These are phyloP conservation scores for Strix aluco DNA, from an alignment of 2,113 vertebrate species.

Conservation along the genomic window DNA sequence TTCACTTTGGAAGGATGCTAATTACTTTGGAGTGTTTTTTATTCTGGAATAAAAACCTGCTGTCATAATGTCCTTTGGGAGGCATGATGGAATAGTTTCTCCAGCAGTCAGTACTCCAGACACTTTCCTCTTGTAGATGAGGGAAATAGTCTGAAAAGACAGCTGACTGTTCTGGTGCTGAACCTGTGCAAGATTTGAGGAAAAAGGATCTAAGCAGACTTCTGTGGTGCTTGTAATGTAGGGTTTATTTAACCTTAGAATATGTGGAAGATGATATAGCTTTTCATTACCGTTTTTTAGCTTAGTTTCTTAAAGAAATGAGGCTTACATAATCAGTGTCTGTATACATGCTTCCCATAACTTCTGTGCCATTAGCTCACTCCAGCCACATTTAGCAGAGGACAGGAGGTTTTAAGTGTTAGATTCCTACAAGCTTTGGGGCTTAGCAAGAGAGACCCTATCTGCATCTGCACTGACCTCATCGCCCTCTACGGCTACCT, in stretches of 20 bases:
- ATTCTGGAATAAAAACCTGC: background rate
- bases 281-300: background rate
- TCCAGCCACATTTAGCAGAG: background rate
- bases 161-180: background rate
- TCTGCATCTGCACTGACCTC: background rate
- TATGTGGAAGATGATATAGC: background rate
- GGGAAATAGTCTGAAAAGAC: background rate
- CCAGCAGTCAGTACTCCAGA: background rate
- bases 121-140: background rate
- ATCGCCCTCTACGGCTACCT: too few relatives aligned
- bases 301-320: background rate
- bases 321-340: slow-evolving; percentile 4
- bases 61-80: background rate
- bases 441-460: background rate
- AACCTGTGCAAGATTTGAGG: background rate
- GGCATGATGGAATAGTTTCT: background rate
- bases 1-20: slow-evolving; percentile 25
- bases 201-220: background rate
- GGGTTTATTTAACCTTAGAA: background rate
- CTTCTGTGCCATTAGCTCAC: background rate
- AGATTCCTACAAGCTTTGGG: background rate
- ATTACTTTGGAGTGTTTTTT: slow-evolving; percentile 30
- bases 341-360: background rate
- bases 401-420: background rate
- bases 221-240: background rate